Conservation (phyloP, 2,888 invertebrate species). For the Sympetrum striolatum region DNA sequence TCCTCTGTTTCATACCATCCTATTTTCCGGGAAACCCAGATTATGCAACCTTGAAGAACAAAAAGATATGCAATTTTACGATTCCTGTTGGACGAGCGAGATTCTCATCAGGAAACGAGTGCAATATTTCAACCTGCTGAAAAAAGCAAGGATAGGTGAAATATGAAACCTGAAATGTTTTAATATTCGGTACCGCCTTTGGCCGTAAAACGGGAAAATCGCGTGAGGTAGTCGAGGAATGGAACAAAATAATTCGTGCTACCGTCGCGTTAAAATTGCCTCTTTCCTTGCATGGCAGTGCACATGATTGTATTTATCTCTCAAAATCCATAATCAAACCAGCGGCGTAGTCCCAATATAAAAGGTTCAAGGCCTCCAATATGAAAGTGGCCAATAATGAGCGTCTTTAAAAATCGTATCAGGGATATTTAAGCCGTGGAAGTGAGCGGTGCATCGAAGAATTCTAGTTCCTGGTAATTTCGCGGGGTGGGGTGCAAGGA, state of each 20-base stretch:
- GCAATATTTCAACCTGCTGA: no score
- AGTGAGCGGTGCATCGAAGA: slow-evolving; percentile 1
- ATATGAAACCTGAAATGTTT: no score
- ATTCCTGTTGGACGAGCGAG: no score
- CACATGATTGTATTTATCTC: background rate
- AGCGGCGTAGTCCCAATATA: background rate
- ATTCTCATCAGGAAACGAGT: no score
- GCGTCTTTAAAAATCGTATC: slow-evolving; percentile 25
- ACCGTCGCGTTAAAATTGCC: background rate
- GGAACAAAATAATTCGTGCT: background rate
- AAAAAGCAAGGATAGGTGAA: no score
- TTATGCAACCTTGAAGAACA: no score
- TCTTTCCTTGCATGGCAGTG: background rate
- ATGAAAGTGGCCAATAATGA: background rate
- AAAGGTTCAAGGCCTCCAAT: slow-evolving; percentile 2
- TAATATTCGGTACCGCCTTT: background rate
- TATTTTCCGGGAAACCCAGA: no score
- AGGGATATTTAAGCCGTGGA: slow-evolving; percentile 3
- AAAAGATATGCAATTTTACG: no score
- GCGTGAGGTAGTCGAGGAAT: background rate
- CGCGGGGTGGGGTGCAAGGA: background rate
- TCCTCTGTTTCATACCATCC: no score
- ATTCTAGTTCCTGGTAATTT: background rate
- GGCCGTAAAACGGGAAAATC: background rate
- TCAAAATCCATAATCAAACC: background rate